Base-by-base conservation (phyloP, 23 tunicate genomes). In the Corella eumyota region DNA sequence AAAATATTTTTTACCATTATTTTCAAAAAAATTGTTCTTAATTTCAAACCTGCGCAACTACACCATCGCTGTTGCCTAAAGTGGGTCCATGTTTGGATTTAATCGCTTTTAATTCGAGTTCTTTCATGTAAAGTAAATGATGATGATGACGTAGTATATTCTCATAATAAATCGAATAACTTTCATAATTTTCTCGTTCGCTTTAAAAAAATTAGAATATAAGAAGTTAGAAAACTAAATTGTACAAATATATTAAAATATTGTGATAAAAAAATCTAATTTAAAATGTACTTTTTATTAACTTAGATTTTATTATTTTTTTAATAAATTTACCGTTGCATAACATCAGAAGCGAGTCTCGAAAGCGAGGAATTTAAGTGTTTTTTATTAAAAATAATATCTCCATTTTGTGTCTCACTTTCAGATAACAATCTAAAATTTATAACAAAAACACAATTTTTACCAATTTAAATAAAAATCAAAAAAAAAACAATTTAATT, bases 91-190 rank as follows among this genome's bases (percentile, higher is more conserved):
- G 5, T 27, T 51, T 51, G 5, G 57, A 7, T 51, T 51, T 51
- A 30, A 78, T 24, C 9, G 82, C 61, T 45, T 71, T 71, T 64
- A 77, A 22, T 49, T 84, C 83, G 29, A 71, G 64, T 55, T 85
- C 95, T 36, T 76, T 76, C 51, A 78, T 59, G 69, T 85, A 85
- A 37, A 85, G 74, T 35, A 85, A 50, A 33, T 77, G 95, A 64
- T 85, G 95, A 50, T 85, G 84, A 60, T 85, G 95, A 57, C 70
- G 84, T 50, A 85, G 57, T 33, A 85, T 34, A 52, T 69, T 85
- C 58, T 85, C 85, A 61, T 85, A 85, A 54, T 78, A 85, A 35
- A 59, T 65, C 4, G 95, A 65, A 54, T 85, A 85, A 56, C 55
- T 63, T 38, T 85, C 95, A 36, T 76, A 85, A 59, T 65, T 85